These are phyloP conservation scores for Ageneiosus marmoratus DNA, from an alignment of 2,113 vertebrate species.

Conservation along the genomic window DNA sequence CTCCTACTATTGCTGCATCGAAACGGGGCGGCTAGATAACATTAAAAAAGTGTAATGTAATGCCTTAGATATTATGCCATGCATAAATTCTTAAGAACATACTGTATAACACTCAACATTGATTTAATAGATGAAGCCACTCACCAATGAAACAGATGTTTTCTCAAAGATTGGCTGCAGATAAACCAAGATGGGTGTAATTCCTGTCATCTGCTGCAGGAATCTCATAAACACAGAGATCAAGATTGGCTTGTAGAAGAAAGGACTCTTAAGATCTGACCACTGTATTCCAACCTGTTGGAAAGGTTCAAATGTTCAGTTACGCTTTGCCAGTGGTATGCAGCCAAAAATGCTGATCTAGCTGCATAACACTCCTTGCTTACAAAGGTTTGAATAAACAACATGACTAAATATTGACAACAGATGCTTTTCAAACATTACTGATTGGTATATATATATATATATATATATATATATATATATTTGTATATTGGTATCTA, in stretches of 20 bases:
- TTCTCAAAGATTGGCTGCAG: slow-evolving; percentile 85
- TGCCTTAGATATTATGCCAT: background rate
- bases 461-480: too few relatives aligned
- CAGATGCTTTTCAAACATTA: background rate
- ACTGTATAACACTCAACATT: background rate
- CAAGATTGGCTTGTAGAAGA: slow-evolving; percentile 80
- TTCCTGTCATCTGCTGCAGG: slow-evolving; percentile 91
- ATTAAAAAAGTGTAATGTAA: background rate
- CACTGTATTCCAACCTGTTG: slow-evolving; percentile 67
- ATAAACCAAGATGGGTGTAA: slow-evolving; percentile 89
- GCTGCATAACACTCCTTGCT: background rate
- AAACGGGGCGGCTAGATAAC: slow-evolving; percentile 70
- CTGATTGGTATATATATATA: background rate
- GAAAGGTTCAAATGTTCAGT: background rate
- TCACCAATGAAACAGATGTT: slow-evolving; percentile 79
- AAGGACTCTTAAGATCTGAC: slow-evolving; percentile 74
- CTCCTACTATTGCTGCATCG: slow-evolving; percentile 84
- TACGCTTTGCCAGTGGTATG: background rate
- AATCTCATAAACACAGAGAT: slow-evolving; percentile 87
- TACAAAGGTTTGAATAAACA: background rate
- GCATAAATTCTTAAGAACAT: too few relatives aligned
- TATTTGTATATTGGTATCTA: too few relatives aligned
- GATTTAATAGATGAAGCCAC: slow-evolving; percentile 24
- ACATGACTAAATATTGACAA: background rate
- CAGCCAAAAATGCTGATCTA: background rate